Evolutionary conservation across 2,113 vertebrate species (phyloP).

Genomic region (Ciconia stormi): DNA sequence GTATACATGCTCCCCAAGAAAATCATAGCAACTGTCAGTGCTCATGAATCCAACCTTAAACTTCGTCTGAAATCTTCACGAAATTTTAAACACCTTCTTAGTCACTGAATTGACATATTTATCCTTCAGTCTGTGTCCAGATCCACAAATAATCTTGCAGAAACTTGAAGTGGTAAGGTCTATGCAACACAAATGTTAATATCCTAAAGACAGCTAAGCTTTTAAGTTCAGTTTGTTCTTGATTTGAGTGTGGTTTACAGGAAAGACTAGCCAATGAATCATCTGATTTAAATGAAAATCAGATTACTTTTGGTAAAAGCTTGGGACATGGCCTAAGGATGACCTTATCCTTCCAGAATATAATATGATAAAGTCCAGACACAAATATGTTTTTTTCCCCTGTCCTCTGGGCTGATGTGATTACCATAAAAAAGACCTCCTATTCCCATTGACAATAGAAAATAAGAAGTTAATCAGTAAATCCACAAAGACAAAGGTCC

Average conservation of each 20-base stretch:
- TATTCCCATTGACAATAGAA: neutral
- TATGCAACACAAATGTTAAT: neutral
- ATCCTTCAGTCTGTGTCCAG: neutral
- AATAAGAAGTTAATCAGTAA: neutral
- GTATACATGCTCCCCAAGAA: accelerated
- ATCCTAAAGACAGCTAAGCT: neutral
- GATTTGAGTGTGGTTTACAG: neutral
- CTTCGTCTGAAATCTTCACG: neutral
- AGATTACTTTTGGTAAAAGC: constrained; percentile 14
- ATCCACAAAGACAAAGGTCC: neutral
- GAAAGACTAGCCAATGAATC: neutral
- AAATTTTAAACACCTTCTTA: neutral
- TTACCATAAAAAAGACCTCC: neutral
- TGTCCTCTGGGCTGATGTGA: neutral
- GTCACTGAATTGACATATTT: neutral
- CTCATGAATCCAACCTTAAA: neutral
- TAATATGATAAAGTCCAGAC: neutral
- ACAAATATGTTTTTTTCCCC: neutral
- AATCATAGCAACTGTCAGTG: neutral
- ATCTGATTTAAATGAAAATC: constrained; percentile 31
- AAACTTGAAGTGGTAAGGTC: neutral
- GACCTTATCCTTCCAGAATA: constrained; percentile 19
- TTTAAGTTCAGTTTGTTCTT: neutral
- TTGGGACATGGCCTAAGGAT: neutral
- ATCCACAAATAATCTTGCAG: neutral